Base-by-base conservation (phyloP, 2,797 vertebrate species). In the Periophthalmus magnuspinnatus region DNA sequence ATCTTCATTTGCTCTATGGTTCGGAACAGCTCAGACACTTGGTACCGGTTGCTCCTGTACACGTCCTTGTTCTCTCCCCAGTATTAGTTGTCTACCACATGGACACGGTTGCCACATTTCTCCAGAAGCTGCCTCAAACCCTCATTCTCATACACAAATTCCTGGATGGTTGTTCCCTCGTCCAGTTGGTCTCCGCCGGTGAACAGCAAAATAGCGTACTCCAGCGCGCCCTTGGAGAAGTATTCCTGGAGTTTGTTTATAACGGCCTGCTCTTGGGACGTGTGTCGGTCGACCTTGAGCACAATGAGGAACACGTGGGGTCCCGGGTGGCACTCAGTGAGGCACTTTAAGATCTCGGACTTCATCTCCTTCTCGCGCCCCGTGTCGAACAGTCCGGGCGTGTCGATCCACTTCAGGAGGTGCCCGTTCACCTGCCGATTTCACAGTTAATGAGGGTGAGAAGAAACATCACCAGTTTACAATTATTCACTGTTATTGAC, bases 151-250 rank as follows among this genome's bases (percentile, higher is more conserved):
- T 0, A 16, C 19, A 19, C 58, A n/a, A 60, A 60, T 2, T 60
- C 58, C 8, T 8, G 16, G 58, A 60, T 60, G 58, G 16, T 36
- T 10, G 10, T 8, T 11, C 19, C 58, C 5, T 60, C 58, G 0
- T 13, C 33, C 32, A 75, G 62, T 5, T 69, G 21, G 21, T 75
- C 76, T 24, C 71, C 75, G 1, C 24, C 68, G 13, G 74, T 74
- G 17, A 80, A 77, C 34, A 80, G 1, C 7, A 81, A 11, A 10
- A 11, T 9, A 0, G 67, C 33, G 38, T 65, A 65, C 4, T 63
- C 36, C 5, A 69, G 32, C 2, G 8, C 48, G 1, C 36, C 19
- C 0, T 61, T n/a, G 13, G 68, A 41, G 48, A 70, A 63, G 22
- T 63, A 38, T 0, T 34, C 16, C 2, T 17, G 17, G 8, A 19